These are phyloP conservation scores for Microhierax caerulescens DNA, from an alignment of 2,797 vertebrate genomes.

Conservation along the genomic window DNA sequence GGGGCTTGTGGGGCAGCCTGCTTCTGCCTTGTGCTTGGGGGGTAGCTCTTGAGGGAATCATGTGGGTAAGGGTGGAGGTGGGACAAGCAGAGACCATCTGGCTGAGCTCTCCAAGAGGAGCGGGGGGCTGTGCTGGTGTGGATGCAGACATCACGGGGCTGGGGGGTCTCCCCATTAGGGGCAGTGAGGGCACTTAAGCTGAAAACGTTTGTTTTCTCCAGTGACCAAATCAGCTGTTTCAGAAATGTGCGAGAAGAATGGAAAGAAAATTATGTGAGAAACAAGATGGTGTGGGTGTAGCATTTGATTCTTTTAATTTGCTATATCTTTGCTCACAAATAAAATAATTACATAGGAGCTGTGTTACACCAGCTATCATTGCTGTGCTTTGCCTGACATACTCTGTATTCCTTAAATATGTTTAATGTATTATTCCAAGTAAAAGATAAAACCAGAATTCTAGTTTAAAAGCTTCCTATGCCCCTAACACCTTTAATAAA, in stretches of 20 bases:
- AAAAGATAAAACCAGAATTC: not conserved
- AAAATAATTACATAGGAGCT: not conserved
- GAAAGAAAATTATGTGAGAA: not conserved
- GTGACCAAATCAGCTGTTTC: not conserved
- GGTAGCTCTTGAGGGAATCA: not conserved
- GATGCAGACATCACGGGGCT: rapidly evolving
- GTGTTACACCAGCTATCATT: not conserved
- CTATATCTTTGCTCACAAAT: not conserved
- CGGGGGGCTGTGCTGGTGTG: rapidly evolving
- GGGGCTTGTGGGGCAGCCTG: rapidly evolving
- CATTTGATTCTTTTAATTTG: not conserved
- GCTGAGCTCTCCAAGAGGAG: rapidly evolving
- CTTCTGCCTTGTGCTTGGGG: not conserved
- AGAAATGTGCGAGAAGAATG: not conserved
- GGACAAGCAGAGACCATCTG: rapidly evolving
- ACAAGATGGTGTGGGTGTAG: not conserved
- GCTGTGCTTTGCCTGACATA: not conserved
- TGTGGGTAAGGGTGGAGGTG: not conserved
- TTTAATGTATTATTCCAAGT: not conserved
- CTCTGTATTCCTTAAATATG: not conserved
- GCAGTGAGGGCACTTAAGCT: not conserved
- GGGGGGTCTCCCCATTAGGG: rapidly evolving
- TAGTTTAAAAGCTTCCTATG: not conserved
- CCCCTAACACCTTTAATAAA: not conserved
- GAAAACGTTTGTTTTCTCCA: not conserved